phyloP scores from a whole-genome alignment of 2,797 vertebrate species.

The Tinamus major region DNA sequence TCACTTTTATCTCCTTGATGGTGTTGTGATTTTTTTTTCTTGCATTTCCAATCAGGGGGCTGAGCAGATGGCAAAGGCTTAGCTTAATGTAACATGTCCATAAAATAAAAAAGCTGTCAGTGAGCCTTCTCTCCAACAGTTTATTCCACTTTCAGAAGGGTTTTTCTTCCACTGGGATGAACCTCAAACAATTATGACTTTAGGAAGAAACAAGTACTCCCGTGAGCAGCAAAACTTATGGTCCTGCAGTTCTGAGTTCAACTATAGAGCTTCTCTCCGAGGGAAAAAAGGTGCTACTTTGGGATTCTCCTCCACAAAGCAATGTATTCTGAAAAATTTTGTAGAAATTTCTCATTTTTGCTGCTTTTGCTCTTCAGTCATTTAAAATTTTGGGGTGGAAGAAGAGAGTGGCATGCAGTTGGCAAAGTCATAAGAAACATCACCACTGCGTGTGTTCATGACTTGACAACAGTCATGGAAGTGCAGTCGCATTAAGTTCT shows the following conservation, averaged over 20 bases:
- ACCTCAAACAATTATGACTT: conserved; percentile 1
- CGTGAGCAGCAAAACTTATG: not conserved
- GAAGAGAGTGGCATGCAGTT: not conserved
- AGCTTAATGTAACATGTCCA: conserved; percentile 50
- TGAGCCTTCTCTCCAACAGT: conserved; percentile 14
- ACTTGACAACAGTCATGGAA: not conserved
- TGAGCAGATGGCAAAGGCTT: conserved; percentile 71
- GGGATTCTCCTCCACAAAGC: not conserved
- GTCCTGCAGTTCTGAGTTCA: not conserved
- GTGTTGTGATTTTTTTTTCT: conserved; percentile 38
- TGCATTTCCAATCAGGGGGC: conserved; percentile 29
- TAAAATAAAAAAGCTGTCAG: conserved; percentile 58
- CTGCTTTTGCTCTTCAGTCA: not conserved
- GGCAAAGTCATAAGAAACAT: not conserved
- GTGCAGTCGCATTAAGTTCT: not conserved
- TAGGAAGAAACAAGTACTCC: not conserved
- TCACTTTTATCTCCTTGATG: conserved; percentile 62
- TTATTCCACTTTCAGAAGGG: conserved; percentile 22
- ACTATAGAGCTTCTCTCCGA: not conserved
- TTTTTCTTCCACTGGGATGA: conserved; percentile 22
- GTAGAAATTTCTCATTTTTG: not conserved
- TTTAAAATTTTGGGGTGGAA: not conserved
- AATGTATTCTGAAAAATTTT: not conserved
- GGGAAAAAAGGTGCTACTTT: not conserved
- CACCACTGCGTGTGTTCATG: not conserved